A percentile compares a stretch with the other conserved stretches of the same genome.
These are phyloP conservation scores for Aphelenchoides fujianensis DNA, from an alignment of 1,140 invertebrate genomes.

Conservation along the genomic window DNA sequence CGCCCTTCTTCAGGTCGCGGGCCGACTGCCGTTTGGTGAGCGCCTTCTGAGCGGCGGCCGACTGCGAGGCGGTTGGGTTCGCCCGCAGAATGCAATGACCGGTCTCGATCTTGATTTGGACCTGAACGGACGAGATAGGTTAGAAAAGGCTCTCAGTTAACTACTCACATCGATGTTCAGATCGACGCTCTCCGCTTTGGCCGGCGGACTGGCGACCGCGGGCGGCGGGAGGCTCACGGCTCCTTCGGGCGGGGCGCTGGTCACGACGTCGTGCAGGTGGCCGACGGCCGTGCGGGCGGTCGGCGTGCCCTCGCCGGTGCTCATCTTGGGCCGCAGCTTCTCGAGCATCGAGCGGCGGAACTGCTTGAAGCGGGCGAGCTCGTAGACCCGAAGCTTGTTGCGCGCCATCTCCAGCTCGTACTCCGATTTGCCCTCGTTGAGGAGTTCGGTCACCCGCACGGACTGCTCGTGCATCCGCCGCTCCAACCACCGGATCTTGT, in stretches of 20 bases:
- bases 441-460: slow-evolving; percentile 51
- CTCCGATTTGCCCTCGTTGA: slow-evolving; percentile 39
- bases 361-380: slow-evolving; percentile 56
- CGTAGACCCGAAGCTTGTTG: slow-evolving; percentile 53
- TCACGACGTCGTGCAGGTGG: slow-evolving; percentile 4
- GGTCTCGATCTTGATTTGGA: slow-evolving; percentile 56
- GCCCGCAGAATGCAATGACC: slow-evolving; percentile 57
- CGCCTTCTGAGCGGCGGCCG: slow-evolving; percentile 6
- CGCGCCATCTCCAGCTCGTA: slow-evolving; percentile 50
- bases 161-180: slow-evolving; percentile 59
- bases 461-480: slow-evolving; percentile 55
- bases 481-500: slow-evolving; percentile 45
- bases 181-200: slow-evolving; percentile 47
- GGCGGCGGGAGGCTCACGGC: neutral
- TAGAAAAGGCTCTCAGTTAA: neutral
- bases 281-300: neutral
- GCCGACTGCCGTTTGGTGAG: slow-evolving; percentile 40
- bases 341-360: slow-evolving; percentile 55
- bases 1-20: slow-evolving; percentile 40
- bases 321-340: slow-evolving; percentile 42
- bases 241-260: neutral
- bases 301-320: neutral
- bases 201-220: neutral
- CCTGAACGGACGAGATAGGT: slow-evolving; percentile 9
- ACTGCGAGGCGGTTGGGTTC: slow-evolving; percentile 18